Evolutionary conservation across 2,888 invertebrate genomes (phyloP), one percentile per base, ranked within the genome.

Genomic region (Eutolmus rufibarbis): DNA sequence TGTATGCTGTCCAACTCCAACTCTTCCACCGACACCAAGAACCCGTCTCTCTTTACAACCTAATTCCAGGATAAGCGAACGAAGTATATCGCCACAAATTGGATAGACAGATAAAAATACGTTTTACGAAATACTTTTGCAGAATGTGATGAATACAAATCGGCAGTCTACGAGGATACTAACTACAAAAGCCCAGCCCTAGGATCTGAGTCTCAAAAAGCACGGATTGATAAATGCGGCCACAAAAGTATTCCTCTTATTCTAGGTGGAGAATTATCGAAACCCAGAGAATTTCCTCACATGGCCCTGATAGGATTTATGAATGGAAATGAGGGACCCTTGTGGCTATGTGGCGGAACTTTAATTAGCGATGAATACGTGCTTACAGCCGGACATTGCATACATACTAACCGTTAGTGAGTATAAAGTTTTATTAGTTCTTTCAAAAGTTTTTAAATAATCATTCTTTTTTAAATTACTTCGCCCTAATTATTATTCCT

Each of bases 321-420:
- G 66, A 84, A 40, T 19, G 43, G n/a, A 43, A 78, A 84, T 74
- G 87, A 86, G 74, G 66, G 86, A 31, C 88, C 86, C 43, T 87
- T 81, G 82, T 93, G 92, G 93, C 51, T 84, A 0, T 95, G 95
- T 90, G 95, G 94, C 4, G 95, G 94, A 0, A 92, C 93, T 0
- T 90, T 95, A 40, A 93, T 95, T 28, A 94, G 94, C 77, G 92
- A 93, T 8, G 90, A 90, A 66, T 94, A 93, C 91, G 92, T 94
- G 1, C 90, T 95, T 51, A 94, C 94, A 2, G 94, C 94, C 2
- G 94, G 94, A 0, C 94, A 95, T 90, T 95, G 95, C 89, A 28
- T 23, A 3, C 1, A 19, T 12, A 19, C 19, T n/a, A 9, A 79
- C 40, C 87, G 88, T 57, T 85, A 88, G 90, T 89, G 89, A 88